Conservation (phyloP, 2,888 invertebrate species). For the Yponomeuta evonymella region DNA sequence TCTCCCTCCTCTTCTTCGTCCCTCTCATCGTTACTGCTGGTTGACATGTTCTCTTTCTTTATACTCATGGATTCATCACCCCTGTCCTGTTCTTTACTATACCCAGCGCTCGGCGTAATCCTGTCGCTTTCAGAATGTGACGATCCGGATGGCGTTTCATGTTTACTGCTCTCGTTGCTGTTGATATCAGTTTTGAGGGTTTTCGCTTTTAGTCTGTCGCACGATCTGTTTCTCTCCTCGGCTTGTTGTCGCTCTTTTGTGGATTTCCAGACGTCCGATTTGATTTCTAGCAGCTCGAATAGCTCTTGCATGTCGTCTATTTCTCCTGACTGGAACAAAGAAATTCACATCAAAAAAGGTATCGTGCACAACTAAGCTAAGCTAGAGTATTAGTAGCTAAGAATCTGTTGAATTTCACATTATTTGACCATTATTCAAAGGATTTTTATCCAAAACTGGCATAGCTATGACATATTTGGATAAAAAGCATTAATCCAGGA, state of each 20-base stretch:
- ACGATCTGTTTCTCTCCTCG: conserved; percentile 67
- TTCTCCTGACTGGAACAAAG: conserved; percentile 81
- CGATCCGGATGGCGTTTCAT: conserved; percentile 67
- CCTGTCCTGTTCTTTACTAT: conserved; percentile 65
- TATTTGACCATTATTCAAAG: too few relatives aligned
- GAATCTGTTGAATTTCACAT: too few relatives aligned
- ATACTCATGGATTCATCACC: conserved; percentile 64
- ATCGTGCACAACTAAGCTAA: too few relatives aligned
- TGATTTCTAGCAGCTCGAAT: conserved; percentile 88
- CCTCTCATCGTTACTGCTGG: conserved; percentile 70
- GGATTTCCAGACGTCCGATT: conserved; percentile 85
- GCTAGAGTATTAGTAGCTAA: too few relatives aligned
- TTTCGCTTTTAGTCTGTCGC: conserved; percentile 67
- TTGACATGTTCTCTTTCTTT: conserved; percentile 73
- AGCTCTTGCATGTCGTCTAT: conserved; percentile 89
- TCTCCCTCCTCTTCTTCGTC: conserved; percentile 70
- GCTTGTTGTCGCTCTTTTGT: conserved; percentile 72
- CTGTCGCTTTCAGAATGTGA: conserved; percentile 71
- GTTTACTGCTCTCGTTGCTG: conserved; percentile 72
- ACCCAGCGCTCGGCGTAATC: conserved; percentile 64
- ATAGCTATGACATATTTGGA: too few relatives aligned
- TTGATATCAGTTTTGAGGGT: conserved; percentile 68
- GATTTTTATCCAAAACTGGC: too few relatives aligned
- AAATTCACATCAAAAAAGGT: background rate
- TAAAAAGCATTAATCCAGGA: too few relatives aligned